phyloP scores from a whole-genome alignment of 1,140 invertebrate species.

The Pseudachorutes palmiensis region DNA sequence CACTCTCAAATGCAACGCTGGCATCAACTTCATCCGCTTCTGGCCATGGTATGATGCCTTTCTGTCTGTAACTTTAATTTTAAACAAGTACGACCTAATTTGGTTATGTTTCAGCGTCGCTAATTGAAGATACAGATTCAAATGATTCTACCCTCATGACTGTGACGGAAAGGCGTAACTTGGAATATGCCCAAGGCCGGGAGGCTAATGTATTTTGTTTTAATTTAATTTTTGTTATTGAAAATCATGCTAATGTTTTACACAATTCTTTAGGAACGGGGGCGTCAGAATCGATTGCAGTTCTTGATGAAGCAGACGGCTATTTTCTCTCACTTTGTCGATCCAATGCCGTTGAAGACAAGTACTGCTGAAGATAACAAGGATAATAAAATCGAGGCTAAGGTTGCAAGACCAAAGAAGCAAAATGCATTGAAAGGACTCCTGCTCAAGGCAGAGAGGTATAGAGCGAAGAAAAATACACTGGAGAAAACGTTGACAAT shows the following conservation, averaged over 20 bases:
- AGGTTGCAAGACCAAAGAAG: constrained; percentile 58
- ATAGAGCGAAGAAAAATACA: neutral
- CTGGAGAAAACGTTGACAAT: neutral
- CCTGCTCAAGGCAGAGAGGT: neutral
- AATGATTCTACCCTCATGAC: no score
- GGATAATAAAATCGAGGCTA: constrained; percentile 78
- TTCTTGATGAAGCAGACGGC: constrained; percentile 93
- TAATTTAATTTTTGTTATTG: no score
- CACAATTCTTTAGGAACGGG: neutral
- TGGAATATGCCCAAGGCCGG: no score
- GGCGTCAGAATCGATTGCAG: constrained; percentile 78
- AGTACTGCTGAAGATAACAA: constrained; percentile 87
- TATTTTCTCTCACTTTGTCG: constrained; percentile 97
- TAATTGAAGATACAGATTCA: no score
- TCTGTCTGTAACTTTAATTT: no score
- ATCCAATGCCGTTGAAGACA: constrained; percentile 46
- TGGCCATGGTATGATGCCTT: no score
- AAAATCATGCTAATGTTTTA: neutral
- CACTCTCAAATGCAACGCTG: no score
- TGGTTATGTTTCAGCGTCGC: no score
- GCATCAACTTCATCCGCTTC: no score
- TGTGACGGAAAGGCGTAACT: no score
- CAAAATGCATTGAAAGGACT: constrained; percentile 71
- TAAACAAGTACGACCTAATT: no score
- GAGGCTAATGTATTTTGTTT: no score